Evolutionary conservation across 1,140 invertebrate genomes (phyloP), one percentile per base, ranked within the genome.

Genomic region (Arion vulgaris): DNA sequence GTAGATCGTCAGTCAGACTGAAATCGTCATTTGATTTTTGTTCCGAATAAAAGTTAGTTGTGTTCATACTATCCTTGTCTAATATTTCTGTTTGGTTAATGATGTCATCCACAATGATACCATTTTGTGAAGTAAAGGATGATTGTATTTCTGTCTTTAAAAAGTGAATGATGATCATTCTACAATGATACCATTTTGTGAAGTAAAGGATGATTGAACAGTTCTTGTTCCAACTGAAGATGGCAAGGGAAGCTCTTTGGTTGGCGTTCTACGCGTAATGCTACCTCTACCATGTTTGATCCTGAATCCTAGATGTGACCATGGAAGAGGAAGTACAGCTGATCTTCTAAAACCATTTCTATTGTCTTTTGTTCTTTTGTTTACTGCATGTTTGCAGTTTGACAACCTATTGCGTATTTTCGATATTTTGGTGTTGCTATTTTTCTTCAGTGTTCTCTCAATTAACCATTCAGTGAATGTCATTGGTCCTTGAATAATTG

Each of bases 391-490:
- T 19, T 38, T 66, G 38, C 0, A 11, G 34, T 36, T 41, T 73
- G 26, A 7, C 11, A 2, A 13, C 0, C 17, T 36, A 39, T 4
- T 9, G 34, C 38, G 17, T 17, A 78, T 39, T 38, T 66, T 41
- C 19, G 17, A 0, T 66, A 0, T 68, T 45, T 78, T 68, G 4
- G 41, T 5, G 5, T 62, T 23, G 66, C 34, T 9, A 4, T 78
- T 62, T 38, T 78, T 78, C 62, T 78, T 78, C 57, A 78, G 23
- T 4, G 76, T n/a, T 36, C 66, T 11, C 28, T 78, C 41, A 32
- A 80, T 28, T n/a, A 80, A 32, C 78, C 78, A 80, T 28, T 80
- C 78, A n/a, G 34, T 41, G 32, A 71, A 71, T 19, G 78, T 80
- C 68, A 80, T 5, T 1, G 78, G 78, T 1, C 78, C 78, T 71